phyloP scores from a whole-genome alignment of 2,797 vertebrate species.

The Coregonus ussuriensis region DNA sequence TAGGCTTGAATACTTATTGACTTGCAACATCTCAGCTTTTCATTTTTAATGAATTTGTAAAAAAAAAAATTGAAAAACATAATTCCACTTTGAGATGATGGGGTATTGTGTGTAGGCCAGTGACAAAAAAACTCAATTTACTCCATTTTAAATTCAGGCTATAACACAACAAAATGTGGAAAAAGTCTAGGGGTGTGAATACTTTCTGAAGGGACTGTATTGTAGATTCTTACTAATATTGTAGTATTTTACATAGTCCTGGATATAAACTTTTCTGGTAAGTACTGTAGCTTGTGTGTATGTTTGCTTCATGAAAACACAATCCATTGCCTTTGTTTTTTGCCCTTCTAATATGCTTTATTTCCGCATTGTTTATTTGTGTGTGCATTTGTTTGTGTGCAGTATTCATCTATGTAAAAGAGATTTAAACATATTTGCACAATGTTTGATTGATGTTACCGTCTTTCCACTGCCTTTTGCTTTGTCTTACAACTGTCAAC shows the following conservation, averaged over 20 bases:
- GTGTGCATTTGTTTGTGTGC: constrained; percentile 19
- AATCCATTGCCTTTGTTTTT: constrained; percentile 10
- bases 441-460: neutral
- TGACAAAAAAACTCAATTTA: no score
- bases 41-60: no score
- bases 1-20: no score
- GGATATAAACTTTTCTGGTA: constrained; percentile 44
- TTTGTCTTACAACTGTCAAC: neutral
- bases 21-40: no score
- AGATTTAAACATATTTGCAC: constrained; percentile 26
- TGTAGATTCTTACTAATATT: constrained; percentile 4
- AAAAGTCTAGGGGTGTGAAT: no score
- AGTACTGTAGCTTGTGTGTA: constrained; percentile 38
- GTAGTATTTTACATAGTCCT: constrained; percentile 26
- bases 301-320: constrained; percentile 31
- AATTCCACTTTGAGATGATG: no score
- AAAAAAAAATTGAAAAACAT: no score
- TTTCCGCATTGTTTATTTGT: constrained; percentile 2
- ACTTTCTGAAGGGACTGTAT: no score
- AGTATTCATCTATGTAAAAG: constrained; percentile 33
- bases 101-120: no score
- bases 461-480: neutral
- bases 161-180: no score
- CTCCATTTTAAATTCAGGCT: no score
- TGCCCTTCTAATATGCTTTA: neutral